A percentile compares a stretch with the other conserved stretches of the same genome.
Conservation (phyloP, 2,113 vertebrate species). For the Pomatostomus ruficeps region DNA sequence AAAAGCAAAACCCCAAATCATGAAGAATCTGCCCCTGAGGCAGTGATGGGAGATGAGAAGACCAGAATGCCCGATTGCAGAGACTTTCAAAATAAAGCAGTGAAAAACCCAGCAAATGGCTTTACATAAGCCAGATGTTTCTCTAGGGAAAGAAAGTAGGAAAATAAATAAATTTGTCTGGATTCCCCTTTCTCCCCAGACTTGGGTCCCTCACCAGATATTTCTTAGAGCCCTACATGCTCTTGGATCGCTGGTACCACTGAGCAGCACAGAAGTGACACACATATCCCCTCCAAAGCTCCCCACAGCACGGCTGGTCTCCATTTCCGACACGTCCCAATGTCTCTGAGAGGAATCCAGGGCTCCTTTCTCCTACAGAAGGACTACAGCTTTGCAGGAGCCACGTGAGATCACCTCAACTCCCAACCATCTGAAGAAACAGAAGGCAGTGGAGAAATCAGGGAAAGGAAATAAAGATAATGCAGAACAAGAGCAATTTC, state of each 20-base stretch:
- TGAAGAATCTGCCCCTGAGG: neutral
- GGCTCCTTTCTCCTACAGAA: neutral
- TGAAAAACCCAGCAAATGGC: neutral
- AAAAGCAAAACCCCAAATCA: conserved; percentile 25
- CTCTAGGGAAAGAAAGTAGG: conserved; percentile 1
- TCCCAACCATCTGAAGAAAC: neutral
- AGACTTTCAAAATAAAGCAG: neutral
- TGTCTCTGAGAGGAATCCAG: neutral
- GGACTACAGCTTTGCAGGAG: neutral
- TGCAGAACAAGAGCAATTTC: neutral
- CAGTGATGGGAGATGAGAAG: conserved; percentile 5
- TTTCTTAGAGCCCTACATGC: neutral
- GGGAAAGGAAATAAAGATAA: neutral
- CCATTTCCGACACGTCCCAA: neutral
- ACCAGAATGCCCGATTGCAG: neutral
- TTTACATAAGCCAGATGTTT: conserved; percentile 54
- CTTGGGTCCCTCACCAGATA: neutral
- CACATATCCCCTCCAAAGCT: neutral
- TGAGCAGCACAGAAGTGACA: neutral
- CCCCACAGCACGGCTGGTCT: neutral
- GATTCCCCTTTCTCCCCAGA: neutral
- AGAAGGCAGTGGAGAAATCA: neutral
- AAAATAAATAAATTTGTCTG: conserved; percentile 13
- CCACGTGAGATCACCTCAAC: neutral
- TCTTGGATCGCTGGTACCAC: neutral